Evolutionary conservation across 2,888 invertebrate genomes (phyloP).

Genomic region (Rhopalosiphum nymphaeae): DNA sequence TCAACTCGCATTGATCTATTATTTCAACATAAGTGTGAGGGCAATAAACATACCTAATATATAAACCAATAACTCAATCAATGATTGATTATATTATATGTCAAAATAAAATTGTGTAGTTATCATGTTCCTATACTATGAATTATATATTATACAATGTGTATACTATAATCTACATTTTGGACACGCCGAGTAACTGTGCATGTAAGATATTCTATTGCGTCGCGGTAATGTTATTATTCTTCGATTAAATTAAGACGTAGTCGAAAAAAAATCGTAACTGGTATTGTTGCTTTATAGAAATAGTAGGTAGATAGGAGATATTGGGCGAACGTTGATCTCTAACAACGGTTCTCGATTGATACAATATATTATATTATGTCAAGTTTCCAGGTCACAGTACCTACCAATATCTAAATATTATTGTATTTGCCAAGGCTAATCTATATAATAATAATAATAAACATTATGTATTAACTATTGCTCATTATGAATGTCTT

Average conservation of each 20-base stretch:
- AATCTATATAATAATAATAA: not conserved
- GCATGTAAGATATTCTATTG: not conserved
- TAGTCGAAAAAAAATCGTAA: conserved; percentile 11
- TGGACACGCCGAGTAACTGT: not conserved
- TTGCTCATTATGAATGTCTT: not conserved
- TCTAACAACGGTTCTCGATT: not conserved
- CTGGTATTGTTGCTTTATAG: not conserved
- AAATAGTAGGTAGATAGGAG: not conserved
- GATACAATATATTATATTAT: not conserved
- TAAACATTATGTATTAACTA: not conserved
- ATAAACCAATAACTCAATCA: not conserved
- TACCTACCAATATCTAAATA: not conserved
- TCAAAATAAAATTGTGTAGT: not conserved
- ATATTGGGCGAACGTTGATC: not conserved
- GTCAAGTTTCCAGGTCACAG: not conserved
- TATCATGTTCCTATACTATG: too few species aligned
- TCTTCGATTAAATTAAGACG: conserved; percentile 2
- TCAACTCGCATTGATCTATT: not conserved
- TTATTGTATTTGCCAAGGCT: not conserved
- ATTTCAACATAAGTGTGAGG: not conserved
- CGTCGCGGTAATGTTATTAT: not conserved
- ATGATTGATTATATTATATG: not conserved
- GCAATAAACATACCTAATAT: not conserved
- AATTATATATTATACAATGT: not conserved
- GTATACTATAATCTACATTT: not conserved